Evolutionary conservation across 1,140 invertebrate genomes (phyloP), one percentile per base, ranked within the genome.

Genomic region (Diprion similis): DNA sequence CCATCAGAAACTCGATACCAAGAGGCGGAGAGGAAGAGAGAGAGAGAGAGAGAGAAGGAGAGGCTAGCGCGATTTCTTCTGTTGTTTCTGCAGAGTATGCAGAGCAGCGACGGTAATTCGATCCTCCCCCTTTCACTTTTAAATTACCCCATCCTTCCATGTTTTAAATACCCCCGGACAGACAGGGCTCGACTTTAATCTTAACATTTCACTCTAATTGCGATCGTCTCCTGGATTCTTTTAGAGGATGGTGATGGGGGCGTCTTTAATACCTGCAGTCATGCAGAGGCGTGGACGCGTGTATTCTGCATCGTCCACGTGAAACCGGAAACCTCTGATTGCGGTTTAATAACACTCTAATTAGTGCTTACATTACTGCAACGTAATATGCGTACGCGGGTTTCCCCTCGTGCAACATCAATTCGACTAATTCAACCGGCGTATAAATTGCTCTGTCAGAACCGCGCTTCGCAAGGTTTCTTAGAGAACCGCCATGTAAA

Each of bases 291-390:
- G 24, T 37, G 24, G 2, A 37, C 24, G 24, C 24, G 64, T n/a
- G 64, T 65, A n/a, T n/a, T 18, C 18, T 65, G 18, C 64, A 65
- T 65, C 64, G 64, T n/a, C 15, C 64, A 65, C 64, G 18, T 65
- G 18, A 65, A 65, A 65, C 1, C 64, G 15, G 18, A 65, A 18
- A 65, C 64, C 18, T 18, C 1, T 18, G 18, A 65, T 65, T n/a
- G 15, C 64, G 64, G 15, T 65, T 18, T 37, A 37, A 37, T 37
- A 37, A 37, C 24, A 37, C 24, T 37, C 15, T 15, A 18, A 65
- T 65, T 15, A 18, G 64, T 65, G 24, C 24, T 37, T 37, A 37
- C 24, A n/a, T n/a, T n/a, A 65, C 1, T 15, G 64, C 15, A 65
- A 7, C 6, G 18, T n/a, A 65, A 65, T n/a, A n/a, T 6, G 64